Base-by-base conservation (phyloP, 2,797 vertebrate genomes). In the Lagocephalus sceleratus region DNA sequence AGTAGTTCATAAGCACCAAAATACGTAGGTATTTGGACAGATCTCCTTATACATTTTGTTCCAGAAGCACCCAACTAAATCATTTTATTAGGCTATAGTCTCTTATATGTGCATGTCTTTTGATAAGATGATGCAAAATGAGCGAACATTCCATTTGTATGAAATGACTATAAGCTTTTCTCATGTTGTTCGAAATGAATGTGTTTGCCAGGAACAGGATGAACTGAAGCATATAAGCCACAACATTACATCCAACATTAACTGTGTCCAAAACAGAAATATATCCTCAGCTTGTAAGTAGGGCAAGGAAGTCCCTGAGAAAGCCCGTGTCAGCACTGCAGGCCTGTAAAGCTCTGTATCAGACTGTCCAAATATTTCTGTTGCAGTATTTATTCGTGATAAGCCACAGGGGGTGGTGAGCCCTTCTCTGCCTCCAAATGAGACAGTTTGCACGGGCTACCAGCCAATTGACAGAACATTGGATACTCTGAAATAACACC, bases 371-470 rank as follows among this genome's bases (percentile, higher is more conserved):
- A 85, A 88, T 86, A 88, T 84, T 86, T 87, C 82, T 84, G 64
- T 78, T 80, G 83, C 78, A 73, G 60, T 85, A 88, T 86, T 89
- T 87, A 88, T 87, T 88, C 77, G 87, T 86, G 74, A 81, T 87
- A 66, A 78, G 68, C 81, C 64, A 68, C 67, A 68, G 82, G 75
- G 66, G 75, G 77, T 71, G 81, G 76, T 67, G 73, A 71, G 55
- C 59, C 59, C 55, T 75, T 82, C 77, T 76, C 65, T 76, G 66
- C 68, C 66, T 76, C 68, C 65, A 67, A 68, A 74, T 75, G 68
- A 76, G 72, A 71, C 75, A 61, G 69, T 66, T 71, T 77, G 72
- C 65, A 59, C 25, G 60, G 75, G 82, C 78, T 54, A 52, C 60
- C 46, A 66, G 82, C 84, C 86, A 87, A 78, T 60, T 83, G 80